Base-by-base conservation (phyloP, 2,888 invertebrate species). In the Rugalucina vietnamica region DNA sequence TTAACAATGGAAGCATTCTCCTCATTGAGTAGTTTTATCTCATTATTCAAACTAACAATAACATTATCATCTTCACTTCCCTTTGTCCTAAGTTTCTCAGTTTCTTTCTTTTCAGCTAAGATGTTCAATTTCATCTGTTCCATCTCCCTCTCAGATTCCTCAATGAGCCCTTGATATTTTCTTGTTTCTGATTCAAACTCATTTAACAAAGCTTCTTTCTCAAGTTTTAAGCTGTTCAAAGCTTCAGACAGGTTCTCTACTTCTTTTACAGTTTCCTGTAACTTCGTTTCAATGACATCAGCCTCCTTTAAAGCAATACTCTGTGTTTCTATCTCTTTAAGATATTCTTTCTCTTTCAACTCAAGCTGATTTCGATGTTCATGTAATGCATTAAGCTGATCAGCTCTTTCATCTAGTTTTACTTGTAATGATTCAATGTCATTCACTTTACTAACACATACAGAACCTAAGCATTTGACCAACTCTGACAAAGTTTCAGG, bases 231-330 rank as follows among this genome's bases (percentile, higher is more conserved):
- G 2, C 77, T 78, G 50, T 39, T 70, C 14, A 76, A 75, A 14
- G 49, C 71, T 74, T 85, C 73, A 60, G 57, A 73, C 69, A 83
- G 37, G 4, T 77, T 74, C 29, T 71, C 36, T 8, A 49, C 49
- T 29, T 72, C 72, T 5, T 37, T 27, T 14, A 72, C 24, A n/a
- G 70, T 37, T 18, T 71, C 50, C 3, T 77, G 37, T 3, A 77
- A 18, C 60, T 88, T 76, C 39, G 90, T 65, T 39, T 90, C 89
- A 36, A 73, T 71, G 81, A 78, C 73, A 91, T 91, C 69, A 89
- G 84, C 36, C 43, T 80, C 54, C 81, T 71, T 57, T 90, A 90
- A 10, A 85, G 80, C 50, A 2, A 34, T 1, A 34, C 34, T 65
- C 21, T 65, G 65, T 34, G 10, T 34, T 10, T 65, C 65, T 34